Base-by-base conservation (phyloP, 2,888 invertebrate species). In the Latheticus oryzae region DNA sequence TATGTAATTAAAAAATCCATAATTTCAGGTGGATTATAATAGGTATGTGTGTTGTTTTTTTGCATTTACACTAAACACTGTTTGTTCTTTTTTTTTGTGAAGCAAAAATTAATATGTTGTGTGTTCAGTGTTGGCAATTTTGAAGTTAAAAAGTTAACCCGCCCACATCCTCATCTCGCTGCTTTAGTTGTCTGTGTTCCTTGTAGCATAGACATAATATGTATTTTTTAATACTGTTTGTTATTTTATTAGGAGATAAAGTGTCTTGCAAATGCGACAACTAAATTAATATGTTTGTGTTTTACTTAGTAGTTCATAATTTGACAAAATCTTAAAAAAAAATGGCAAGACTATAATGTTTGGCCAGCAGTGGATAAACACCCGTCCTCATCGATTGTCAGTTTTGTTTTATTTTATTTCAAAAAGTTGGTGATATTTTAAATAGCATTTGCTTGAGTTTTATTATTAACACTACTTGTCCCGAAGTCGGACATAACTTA, bases 391-490 rank as follows among this genome's bases (percentile, higher is more conserved):
- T 65, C 62, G 57, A 64, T 65, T 66, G 62, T 62, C 53, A 66
- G 63, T 68, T 67, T 66, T 64, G 63, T 68, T 71, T 67, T 64
- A 38, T 60, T 57, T 52, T n/a, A n/a, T 62, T 71, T 70, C 66
- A 68, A 67, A 69, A 70, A 76, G 73, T 77, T 76, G 77, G 77
- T 77, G 77, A 78, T 78, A 78, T 74, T 76, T 78, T 77, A 76
- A 74, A 69, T 69, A 66, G 69, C 66, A 69, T 69, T 67, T 73
- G 74, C 72, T 73, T 73, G 68, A 67, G 59, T 67, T 67, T 53
- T 62, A 66, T 53, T 60, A 64, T 53, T 60, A 60, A 64, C 62
- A 59, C 61, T 58, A 47, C 40, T 38, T 35, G 45, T 58, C 38
- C 54, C 47, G 37, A 32, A 37, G 32, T 58, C 32, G 47, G 54